Evolutionary conservation across 2,888 invertebrate genomes (phyloP), one percentile per base, ranked within the genome.

Genomic region (Tachina grossa): DNA sequence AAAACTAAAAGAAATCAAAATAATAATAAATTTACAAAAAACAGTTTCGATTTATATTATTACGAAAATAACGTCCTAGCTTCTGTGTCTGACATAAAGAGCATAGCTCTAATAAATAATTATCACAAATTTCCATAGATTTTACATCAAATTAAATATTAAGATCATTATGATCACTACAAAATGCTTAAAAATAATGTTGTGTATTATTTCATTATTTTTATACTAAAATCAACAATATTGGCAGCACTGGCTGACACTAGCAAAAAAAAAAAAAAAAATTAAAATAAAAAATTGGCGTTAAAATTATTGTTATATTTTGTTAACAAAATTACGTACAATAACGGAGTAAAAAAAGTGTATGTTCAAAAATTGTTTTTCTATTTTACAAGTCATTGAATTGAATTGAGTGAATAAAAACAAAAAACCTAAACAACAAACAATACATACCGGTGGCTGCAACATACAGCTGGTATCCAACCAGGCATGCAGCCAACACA

Each of bases 221-320:
- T 31, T 31, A 31, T 4, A 2, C 31, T 31, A 4, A 31, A 31
- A 31, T 4, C 31, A 4, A 31, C 31, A 31, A 31, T 4, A 31
- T 6, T 9, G 8, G 9, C 22, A 31, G 14, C 22, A 19, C 9
- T 8, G 49, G 68, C 55, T 19, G 14, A 11, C 22, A 63, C n/a
- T 19, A 16, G 39, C 19, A 69, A 57, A 11, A 68, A 59, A 69
- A 16, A 9, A n/a, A n/a, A 51, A n/a, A n/a, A n/a, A n/a, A n/a
- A n/a, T n/a, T 31, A 31, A 5, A 31, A 31, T 31, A 53, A 53
- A 53, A 53, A 53, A 51, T 9, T 78, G 61, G 84, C 81, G 84
- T 77, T 77, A 74, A 72, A 81, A 68, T n/a, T 68, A 61, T 68
- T 84, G 84, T 84, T 84, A 49, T 61, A 72, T 81, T 72, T 77